These are phyloP conservation scores for Champsocephalus gunnari DNA, from an alignment of 2,797 vertebrate species.

Conservation along the genomic window DNA sequence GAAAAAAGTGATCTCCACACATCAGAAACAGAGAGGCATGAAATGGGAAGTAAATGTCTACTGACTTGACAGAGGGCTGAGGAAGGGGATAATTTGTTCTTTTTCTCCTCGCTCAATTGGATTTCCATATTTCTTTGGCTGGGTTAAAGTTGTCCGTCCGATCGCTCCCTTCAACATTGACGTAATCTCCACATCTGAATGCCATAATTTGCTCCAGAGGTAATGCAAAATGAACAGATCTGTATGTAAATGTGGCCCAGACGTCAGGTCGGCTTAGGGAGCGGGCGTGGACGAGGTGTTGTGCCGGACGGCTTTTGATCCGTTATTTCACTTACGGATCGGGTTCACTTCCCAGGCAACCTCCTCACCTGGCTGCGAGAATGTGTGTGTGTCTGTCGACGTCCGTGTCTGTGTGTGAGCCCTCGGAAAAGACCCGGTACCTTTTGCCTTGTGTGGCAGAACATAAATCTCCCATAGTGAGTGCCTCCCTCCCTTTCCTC, in stretches of 20 bases:
- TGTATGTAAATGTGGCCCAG: conserved; percentile 78
- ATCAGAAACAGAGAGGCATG: conserved; percentile 65
- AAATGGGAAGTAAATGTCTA: conserved; percentile 74
- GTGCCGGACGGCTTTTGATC: conserved; percentile 87
- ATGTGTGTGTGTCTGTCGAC: conserved; percentile 31
- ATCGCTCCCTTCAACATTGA: conserved; percentile 71
- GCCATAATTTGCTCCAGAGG: conserved; percentile 77
- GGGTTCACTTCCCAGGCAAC: conserved; percentile 80
- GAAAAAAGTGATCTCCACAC: conserved; percentile 49
- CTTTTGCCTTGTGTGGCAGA: conserved; percentile 68
- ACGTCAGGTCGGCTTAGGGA: conserved; percentile 81
- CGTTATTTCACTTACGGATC: conserved; percentile 73
- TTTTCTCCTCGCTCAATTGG: conserved; percentile 76
- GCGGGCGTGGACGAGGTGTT: conserved; percentile 65
- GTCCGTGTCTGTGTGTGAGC: conserved; percentile 26
- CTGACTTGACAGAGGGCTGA: conserved; percentile 62
- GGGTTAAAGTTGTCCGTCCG: conserved; percentile 80
- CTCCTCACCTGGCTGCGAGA: conserved; percentile 70
- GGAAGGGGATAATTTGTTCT: conserved; percentile 72
- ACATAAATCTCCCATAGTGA: conserved; percentile 89
- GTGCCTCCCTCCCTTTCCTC: conserved; percentile 56
- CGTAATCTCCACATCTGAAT: conserved; percentile 78
- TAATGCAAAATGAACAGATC: conserved; percentile 81
- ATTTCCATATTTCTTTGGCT: conserved; percentile 79
- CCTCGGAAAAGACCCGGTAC: conserved; percentile 51